Percentiles rank a stretch among this genome's conserved stretches.
phyloP scores from a whole-genome alignment of 2,113 vertebrate species.

The Ictalurus furcatus region DNA sequence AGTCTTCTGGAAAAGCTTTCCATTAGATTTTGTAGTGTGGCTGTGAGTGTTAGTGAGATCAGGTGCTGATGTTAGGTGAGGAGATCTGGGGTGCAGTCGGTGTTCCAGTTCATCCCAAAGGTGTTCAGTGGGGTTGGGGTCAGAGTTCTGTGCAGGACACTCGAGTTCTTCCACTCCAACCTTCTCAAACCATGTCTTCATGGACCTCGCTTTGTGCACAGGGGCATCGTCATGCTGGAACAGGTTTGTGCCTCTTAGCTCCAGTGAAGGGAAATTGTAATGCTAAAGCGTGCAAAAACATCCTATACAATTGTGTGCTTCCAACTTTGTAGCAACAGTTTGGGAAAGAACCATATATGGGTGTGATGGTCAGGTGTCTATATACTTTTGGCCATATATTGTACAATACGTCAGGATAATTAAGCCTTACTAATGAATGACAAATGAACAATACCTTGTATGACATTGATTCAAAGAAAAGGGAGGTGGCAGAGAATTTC shows the following conservation, averaged over 20 bases:
- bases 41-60: neutral
- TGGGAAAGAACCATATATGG: neutral
- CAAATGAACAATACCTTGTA: conserved; percentile 82
- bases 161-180: neutral
- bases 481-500: conserved; percentile 92
- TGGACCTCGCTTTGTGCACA: neutral
- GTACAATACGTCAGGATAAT: neutral
- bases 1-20: neutral
- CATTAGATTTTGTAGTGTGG: neutral
- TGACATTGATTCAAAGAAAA: conserved; percentile 98
- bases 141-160: neutral
- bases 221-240: neutral
- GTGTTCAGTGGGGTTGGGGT: neutral
- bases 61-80: no score
- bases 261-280: neutral
- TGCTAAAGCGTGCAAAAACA: no score
- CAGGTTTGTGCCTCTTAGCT: neutral
- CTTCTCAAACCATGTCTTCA: neutral
- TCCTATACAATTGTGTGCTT: no score
- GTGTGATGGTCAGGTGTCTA: neutral
- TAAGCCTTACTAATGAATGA: neutral
- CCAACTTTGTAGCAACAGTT: neutral
- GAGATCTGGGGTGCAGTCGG: neutral
- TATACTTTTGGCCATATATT: neutral
- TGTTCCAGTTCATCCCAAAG: neutral